Evolutionary conservation across 2,888 invertebrate genomes (phyloP), one percentile per base, ranked within the genome.

Genomic region (Tachystola acroxantha): DNA sequence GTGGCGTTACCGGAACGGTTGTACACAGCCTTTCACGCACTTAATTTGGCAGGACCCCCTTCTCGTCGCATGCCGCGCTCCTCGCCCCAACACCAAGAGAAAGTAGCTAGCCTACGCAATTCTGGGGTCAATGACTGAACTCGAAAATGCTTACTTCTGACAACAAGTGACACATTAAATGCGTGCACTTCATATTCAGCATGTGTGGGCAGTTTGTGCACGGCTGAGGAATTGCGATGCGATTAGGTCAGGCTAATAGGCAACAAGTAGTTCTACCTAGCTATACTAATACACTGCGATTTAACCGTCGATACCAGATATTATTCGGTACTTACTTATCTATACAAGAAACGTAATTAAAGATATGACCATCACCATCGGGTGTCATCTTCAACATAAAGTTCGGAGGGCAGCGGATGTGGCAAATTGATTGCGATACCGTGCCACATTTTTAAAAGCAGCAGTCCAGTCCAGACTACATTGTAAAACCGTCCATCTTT

Each of bases 81-180:
- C 65, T 68, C 69, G 69, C 66, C 52, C 55, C 69, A 66, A 61
- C 74, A 65, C 57, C 64, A 54, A 81, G 86, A 85, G 86, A 86
- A 86, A 86, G 85, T 84, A 85, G 86, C 81, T 82, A 71, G 75
- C 80, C 82, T 82, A 85, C 84, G 86, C 85, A 86, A 82, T 81
- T 70, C 70, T 79, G 76, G 79, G 85, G 85, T 85, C 85, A 74
- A 73, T 66, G 85, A 76, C 84, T 85, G 76, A 69, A 80, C 80
- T 79, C 82, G 69, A 81, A 86, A 86, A 82, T 82, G 70, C 77
- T 77, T 64, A 78, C 75, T 78, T 78, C 79, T 81, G 78, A 73
- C 81, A 64, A 81, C 82, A 80, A 80, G 81, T 81, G 79, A 84
- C 84, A 85, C 82, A 85, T 81, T 69, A 78, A 76, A 74, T 62